Percentiles rank a stretch among this genome's conserved stretches.
These are phyloP conservation scores for Agrilus mali DNA, from an alignment of 2,888 invertebrate genomes.

Conservation along the genomic window DNA sequence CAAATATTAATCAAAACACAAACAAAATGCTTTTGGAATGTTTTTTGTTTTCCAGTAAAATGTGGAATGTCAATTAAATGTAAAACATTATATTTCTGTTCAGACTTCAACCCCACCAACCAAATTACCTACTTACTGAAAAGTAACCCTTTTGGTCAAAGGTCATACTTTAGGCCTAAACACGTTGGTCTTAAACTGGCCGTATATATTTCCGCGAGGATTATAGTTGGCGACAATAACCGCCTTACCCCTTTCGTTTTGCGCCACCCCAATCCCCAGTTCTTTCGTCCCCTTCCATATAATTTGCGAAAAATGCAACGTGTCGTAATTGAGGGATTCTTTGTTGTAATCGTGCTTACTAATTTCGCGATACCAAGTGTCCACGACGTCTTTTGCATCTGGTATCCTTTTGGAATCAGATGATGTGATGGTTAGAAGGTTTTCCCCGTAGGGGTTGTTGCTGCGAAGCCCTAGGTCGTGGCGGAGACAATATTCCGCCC, in stretches of 20 bases:
- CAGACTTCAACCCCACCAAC: no score
- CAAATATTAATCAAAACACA: no score
- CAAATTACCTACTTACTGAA: no score
- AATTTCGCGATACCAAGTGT: conserved; percentile 47
- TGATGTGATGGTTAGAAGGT: conserved; percentile 43
- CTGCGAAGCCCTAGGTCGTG: conserved; percentile 55
- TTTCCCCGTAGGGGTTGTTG: conserved; percentile 50
- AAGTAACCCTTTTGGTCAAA: background rate
- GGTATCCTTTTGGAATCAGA: conserved; percentile 39
- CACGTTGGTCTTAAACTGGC: conserved; percentile 57
- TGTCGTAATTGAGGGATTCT: conserved; percentile 38
- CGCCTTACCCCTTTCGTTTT: conserved; percentile 61
- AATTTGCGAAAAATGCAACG: conserved; percentile 42
- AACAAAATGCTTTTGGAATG: no score
- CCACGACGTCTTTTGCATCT: conserved; percentile 40
- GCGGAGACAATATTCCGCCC: conserved; percentile 56
- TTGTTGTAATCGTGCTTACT: conserved; percentile 39
- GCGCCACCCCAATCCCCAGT: conserved; percentile 58
- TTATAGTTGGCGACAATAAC: conserved; percentile 78
- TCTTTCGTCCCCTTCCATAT: conserved; percentile 58
- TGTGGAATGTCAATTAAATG: no score
- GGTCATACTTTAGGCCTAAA: conserved; percentile 35
- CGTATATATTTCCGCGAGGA: conserved; percentile 70
- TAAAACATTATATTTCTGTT: no score
- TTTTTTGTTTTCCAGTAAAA: no score